Base-by-base conservation (phyloP, 2,888 invertebrate species). In the Serripes groenlandicus region DNA sequence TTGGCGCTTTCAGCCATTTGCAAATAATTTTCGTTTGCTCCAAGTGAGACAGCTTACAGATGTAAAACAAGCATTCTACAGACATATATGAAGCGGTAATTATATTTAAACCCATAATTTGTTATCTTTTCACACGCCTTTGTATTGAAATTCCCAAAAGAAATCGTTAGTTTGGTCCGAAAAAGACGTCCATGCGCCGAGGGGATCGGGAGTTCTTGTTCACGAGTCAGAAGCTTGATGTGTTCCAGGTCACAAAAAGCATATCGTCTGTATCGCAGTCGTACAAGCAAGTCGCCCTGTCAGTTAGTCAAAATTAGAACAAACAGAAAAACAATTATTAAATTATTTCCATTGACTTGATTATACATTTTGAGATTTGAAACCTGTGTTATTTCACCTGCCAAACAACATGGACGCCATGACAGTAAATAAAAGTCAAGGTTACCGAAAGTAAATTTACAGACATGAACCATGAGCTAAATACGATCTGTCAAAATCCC, bases 1-100 rank as follows among this genome's bases (percentile, higher is more conserved):
- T 78, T 83, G 83, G 79, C 86, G 86, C 86, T 86, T 86, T 78
- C 83, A 81, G 86, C 86, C 86, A 86, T 86, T 83, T 83, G 82
- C 75, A 82, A 75, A 35, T 32, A 60, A 49, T 42, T 56, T 56
- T 70, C 37, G 62, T 35, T 35, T 15, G 23, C 30, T 34, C 1
- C 23, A 9, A 18, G 0, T 1, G 9, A 37, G 56, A n/a, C 1
- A 23, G 23, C 23, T 56, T n/a, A 1, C 11, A 26, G 11, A n/a
- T 3, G 23, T 26, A 56, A 5, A 56, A 56, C 21, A 26, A 2
- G 23, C 23, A 5, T 11, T 42, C 18, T 42, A 11, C 42, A 11
- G 9, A 18, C 18, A 42, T 11, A 42, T 42, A 42, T 42, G 9
- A 42, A 42, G 18, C 9, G 42, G 42, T 42, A 42, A 18, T 7